These are phyloP conservation scores for Cololabis saira DNA, from an alignment of 2,113 vertebrate species.

Conservation along the genomic window DNA sequence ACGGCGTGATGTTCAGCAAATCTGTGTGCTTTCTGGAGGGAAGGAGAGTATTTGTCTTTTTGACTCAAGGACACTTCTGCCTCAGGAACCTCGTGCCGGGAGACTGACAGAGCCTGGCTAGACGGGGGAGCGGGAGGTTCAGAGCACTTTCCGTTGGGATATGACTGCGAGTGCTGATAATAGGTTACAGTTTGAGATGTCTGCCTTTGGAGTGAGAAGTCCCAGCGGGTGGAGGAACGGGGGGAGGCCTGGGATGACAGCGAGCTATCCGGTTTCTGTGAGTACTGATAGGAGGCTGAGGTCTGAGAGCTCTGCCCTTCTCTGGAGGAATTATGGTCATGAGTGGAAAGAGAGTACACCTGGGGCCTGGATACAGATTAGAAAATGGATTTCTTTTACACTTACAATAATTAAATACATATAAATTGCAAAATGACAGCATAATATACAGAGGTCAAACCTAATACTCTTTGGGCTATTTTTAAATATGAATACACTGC, in stretches of 20 bases:
- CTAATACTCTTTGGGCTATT: too few species aligned
- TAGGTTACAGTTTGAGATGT: conserved; percentile 8
- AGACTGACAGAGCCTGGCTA: conserved; percentile 27
- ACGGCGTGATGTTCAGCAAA: conserved; percentile 6
- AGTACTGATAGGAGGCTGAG: conserved; percentile 17
- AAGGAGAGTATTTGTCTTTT: conserved; percentile 1
- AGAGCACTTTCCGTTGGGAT: conserved; percentile 23
- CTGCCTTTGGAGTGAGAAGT: conserved; percentile 33
- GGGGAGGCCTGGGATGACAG: conserved; percentile 26
- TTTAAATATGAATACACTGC: too few species aligned
- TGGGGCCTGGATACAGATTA: conserved; percentile 22
- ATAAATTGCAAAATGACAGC: too few species aligned
- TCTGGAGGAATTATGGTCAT: background rate
- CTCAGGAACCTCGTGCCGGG: conserved; percentile 32
- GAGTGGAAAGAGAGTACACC: conserved; percentile 19
- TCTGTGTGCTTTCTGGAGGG: conserved; percentile 13
- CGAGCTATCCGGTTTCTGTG: conserved; percentile 22
- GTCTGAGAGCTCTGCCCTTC: conserved; percentile 24
- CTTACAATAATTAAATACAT: too few species aligned
- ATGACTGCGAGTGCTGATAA: conserved; percentile 40
- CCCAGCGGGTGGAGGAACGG: conserved; percentile 32
- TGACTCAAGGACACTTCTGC: background rate
- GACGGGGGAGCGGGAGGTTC: conserved; percentile 20
- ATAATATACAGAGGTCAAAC: too few species aligned
- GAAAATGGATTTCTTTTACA: conserved; percentile 1